Evolutionary conservation across 2,797 vertebrate genomes (phyloP), one percentile per base, ranked within the genome.

Genomic region (Lacerta bilineata): DNA sequence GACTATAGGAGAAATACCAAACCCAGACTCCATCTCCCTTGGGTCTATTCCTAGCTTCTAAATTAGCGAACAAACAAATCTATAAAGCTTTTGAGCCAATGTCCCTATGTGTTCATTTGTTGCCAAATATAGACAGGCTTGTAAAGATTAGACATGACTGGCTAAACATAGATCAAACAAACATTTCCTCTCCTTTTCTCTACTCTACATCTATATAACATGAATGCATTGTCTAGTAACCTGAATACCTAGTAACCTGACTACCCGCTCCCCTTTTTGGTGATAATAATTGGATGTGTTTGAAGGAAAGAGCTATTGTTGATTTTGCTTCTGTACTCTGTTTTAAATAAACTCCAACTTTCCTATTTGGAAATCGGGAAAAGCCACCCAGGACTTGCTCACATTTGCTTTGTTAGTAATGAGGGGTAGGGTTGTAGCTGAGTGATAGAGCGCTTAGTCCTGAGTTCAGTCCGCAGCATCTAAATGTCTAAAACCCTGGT

Each of bases 41-140:
- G 88, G 86, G 75, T 89, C 29, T 33, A 27, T 77, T 85, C 36
- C 92, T 94, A 87, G 83, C 41, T n/a, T 75, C 46, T 88, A 86
- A 90, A 89, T 8, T 29, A n/a, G 43, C 55, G 80, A 91, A 86
- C 79, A 74, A 0, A 91, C n/a, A 90, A 91, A 87, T 82, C 85
- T 82, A 90, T 82, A 46, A 27, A 86, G 59, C 5, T 94, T 91
- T 83, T 90, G 71, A 41, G 43, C 82, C 76, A 90, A 39, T 72
- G 59, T 18, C 79, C 33, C 61, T 84, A 85, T 76, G 72, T 77
- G 17, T 90, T 85, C 41, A 82, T 5, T 43, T 87, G 36, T 77
- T 43, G 23, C 83, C 90, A 91, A 93, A 93, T 93, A 91, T 85
- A 95, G 87, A 71, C 2, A 0, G 17, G 27, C 17, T 80, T 13